Evolutionary conservation across 2,113 vertebrate genomes (phyloP).

Genomic region (Gallinago jamesoni): DNA sequence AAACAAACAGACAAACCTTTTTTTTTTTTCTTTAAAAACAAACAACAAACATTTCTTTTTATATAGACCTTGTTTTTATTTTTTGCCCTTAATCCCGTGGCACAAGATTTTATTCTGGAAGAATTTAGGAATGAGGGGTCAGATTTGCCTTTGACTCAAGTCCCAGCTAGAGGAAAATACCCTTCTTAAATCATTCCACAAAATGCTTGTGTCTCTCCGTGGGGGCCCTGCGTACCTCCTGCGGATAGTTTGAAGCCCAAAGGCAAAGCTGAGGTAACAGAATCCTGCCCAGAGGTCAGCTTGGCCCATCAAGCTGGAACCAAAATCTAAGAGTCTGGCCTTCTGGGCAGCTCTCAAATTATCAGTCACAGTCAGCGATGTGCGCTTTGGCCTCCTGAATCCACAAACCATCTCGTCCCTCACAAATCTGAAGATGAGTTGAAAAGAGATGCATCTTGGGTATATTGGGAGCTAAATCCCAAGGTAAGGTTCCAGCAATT

Average conservation of each 20-base stretch:
- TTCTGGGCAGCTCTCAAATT: background rate
- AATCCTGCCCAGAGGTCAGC: background rate
- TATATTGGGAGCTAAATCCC: background rate
- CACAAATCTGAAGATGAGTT: background rate
- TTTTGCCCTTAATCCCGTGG: background rate
- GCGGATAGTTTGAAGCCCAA: background rate
- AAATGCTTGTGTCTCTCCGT: background rate
- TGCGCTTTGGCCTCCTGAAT: background rate
- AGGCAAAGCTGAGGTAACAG: background rate
- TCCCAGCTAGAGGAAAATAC: background rate
- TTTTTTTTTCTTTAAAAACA: background rate
- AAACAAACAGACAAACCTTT: fast-evolving
- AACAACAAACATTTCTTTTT: background rate
- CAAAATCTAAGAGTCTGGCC: background rate
- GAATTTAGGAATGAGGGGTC: background rate
- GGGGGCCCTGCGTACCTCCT: background rate
- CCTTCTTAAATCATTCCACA: background rate
- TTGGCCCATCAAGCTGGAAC: background rate
- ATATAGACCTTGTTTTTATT: background rate
- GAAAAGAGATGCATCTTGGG: background rate
- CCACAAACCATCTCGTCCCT: fast-evolving
- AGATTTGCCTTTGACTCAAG: background rate
- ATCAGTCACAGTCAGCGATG: background rate
- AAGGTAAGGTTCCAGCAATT: background rate
- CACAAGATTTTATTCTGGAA: background rate